Evolutionary conservation across 2,113 vertebrate species (phyloP).

Genomic region (Zosterops lateralis): DNA sequence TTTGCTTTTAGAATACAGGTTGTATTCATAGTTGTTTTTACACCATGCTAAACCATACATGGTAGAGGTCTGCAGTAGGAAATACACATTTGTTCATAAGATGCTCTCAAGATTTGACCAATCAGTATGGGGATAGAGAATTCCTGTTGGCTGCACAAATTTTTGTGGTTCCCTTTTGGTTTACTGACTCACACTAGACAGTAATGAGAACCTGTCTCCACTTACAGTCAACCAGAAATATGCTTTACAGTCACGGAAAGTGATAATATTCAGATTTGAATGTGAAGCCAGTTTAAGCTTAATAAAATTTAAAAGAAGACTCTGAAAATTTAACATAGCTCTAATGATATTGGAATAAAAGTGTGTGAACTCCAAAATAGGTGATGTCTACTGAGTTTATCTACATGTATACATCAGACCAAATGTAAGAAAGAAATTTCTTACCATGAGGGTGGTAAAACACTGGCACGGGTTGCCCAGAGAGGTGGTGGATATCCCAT

Average conservation of each 20-base stretch:
- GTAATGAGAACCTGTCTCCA: background rate
- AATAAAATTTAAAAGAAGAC: background rate
- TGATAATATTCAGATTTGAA: background rate
- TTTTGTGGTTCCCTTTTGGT: background rate
- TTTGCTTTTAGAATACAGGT: background rate
- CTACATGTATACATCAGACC: background rate
- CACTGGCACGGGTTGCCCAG: background rate
- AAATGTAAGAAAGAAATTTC: background rate
- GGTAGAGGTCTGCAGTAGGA: background rate
- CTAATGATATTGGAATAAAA: background rate
- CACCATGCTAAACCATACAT: background rate
- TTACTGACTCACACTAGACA: background rate
- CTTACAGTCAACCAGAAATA: background rate
- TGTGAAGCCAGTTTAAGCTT: background rate
- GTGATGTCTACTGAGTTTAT: background rate
- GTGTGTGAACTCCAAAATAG: background rate
- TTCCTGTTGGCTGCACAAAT: background rate
- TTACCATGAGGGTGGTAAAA: background rate
- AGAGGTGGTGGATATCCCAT: no score
- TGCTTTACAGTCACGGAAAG: background rate
- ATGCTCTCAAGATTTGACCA: background rate
- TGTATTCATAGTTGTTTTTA: background rate
- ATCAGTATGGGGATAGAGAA: background rate
- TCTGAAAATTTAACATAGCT: background rate
- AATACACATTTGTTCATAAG: background rate